Base-by-base conservation (phyloP, 2,113 vertebrate species). In the Myiozetetes cayanensis region DNA sequence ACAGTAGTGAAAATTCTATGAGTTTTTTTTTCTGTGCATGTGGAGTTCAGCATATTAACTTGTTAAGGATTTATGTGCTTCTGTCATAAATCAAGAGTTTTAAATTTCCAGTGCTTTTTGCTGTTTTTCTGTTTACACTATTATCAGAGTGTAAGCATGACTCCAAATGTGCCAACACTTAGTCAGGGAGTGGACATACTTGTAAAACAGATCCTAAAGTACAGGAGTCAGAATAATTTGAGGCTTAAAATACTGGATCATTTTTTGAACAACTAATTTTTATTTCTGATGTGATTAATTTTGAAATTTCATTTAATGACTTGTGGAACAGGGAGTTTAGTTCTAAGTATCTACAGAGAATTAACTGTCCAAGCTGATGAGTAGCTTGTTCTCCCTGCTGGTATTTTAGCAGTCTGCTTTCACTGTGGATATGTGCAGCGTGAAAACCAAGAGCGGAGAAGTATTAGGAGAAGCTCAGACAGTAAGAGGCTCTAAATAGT, bases 381-480 rank as follows among this genome's bases (percentile, higher is more conserved):
- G 66, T 68, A 73, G 44, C 14, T 50, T 89, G 85, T 93, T 78
- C 30, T 78, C 75, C 16, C 39, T 2, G 1, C 12, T 68, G 35
- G 37, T 90, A 14, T 81, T 94, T 67, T 63, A 65, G 47, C 28
- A 31, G 56, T 67, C n/a, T 70, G 8, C 47, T 87, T 96, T n/a
- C 41, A 28, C 59, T 65, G 17, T 94, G 62, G 44, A 37, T 65
- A 49, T 2, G 2, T 25, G 17, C 8, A 27, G 53, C 41, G 55
- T 77, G 93, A 90, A 88, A 90, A 94, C 83, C 49, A 77, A 86
- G 87, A 68, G 55, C 0, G 0, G 50, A 77, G 50, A n/a, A 71
- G 73, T 78, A 89, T 93, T 84, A 93, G 80, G 52, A 84, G 68
- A 66, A 87, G 53, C 63, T 93, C 55, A 80, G 72, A 73, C 68